Evolutionary conservation across 2,888 invertebrate species (phyloP), one percentile per base, ranked within the genome.

Genomic region (Trissoscelio sp.): DNA sequence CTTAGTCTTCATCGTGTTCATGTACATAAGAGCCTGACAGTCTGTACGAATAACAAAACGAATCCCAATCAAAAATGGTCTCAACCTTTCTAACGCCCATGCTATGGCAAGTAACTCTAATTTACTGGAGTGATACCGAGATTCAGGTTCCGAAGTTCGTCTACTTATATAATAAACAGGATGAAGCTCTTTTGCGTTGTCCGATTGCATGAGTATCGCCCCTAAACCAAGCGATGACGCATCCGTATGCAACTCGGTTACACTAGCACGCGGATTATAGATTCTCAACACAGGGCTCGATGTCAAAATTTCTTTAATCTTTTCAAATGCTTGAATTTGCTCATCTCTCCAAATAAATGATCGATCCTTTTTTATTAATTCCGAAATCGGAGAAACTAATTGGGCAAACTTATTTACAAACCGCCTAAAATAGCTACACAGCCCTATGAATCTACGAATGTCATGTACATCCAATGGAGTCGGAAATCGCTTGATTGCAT

Each of bases 31-130:
- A 0, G 37, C 34, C 14, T 57, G 14, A 14, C 57, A 57, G 12
- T 57, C 57, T 0, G 37, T 57, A 1, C 34, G 37, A 5, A 57
- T 14, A 3, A 57, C 57, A 22, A 57, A 57, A 0, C 11, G 1
- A 11, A 57, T 20, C 1, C 57, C 57, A 0, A 57, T 14, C n/a
- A 57, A 20, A 37, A 57, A 57, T 34, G 57, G 18, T 57, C 57
- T 37, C 1, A 57, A 37, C 5, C 31, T 18, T 18, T 18, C n/a
- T 6, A 57, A 12, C 6, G 53, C 51, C 22, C 24, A 51, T 14
- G 22, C 46, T 9, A 22, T 48, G 9, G 46, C 46, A 3, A 48
- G 20, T 3, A 48, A 9, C 20, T 48, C 46, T 20, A 48, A 22
- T 11, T 48, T 48, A 14, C 46, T 48, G 2, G 46, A 48, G n/a